A percentile compares a stretch with the other conserved stretches of the same genome.
phyloP scores from a whole-genome alignment of 2,113 vertebrate species.

The Prolemur simus region DNA sequence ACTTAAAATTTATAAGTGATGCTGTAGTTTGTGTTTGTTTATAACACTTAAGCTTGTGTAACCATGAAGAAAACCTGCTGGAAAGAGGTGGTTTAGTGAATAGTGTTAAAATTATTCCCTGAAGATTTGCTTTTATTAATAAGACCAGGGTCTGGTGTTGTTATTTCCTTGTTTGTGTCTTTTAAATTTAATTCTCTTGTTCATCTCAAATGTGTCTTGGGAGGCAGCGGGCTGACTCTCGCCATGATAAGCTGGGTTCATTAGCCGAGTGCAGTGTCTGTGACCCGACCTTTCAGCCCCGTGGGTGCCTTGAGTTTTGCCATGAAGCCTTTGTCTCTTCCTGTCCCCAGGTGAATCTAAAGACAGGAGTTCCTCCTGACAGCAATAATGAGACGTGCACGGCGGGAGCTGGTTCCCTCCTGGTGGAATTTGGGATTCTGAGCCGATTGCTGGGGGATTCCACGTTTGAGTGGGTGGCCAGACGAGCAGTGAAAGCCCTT shows the following conservation, averaged over 20 bases:
- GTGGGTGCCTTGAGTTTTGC: neutral
- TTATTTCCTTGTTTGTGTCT: neutral
- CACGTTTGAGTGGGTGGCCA: constrained; percentile 97
- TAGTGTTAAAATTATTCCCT: neutral
- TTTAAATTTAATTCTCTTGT: neutral
- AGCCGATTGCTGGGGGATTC: constrained; percentile 97
- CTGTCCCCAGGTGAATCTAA: constrained; percentile 93
- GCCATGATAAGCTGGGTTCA: neutral
- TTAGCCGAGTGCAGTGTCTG: neutral
- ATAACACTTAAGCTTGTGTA: neutral
- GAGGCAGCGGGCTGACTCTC: neutral
- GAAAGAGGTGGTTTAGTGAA: neutral
- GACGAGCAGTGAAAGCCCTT: constrained; percentile 94
- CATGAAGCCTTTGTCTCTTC: neutral
- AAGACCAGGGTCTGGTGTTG: neutral
- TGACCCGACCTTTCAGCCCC: neutral
- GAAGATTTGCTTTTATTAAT: neutral
- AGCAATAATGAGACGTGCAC: constrained; percentile 98
- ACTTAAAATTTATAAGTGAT: neutral
- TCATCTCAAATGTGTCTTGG: too few relatives aligned
- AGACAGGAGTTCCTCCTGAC: constrained; percentile 93
- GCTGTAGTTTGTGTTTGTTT: neutral
- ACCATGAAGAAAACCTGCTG: neutral
- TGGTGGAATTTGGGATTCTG: constrained; percentile 98
- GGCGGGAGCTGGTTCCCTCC: constrained; percentile 94